Percentiles rank a stretch among this genome's conserved stretches.
These are phyloP conservation scores for Phocoena sinus DNA, from an alignment of 2,113 vertebrate species.

Conservation along the genomic window DNA sequence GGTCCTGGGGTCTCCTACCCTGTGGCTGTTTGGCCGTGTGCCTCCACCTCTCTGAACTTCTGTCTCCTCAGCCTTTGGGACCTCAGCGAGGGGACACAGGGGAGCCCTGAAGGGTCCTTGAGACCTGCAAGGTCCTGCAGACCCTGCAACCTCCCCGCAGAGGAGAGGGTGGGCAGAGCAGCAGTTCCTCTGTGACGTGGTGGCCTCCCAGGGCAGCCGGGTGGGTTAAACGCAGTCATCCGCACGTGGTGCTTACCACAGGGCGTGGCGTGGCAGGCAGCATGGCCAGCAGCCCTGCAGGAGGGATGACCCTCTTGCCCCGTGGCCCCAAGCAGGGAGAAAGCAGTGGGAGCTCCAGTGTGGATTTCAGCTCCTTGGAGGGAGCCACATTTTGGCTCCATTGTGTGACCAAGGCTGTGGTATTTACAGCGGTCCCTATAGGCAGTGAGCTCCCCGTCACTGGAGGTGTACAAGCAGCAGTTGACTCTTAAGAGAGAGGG, in stretches of 20 bases:
- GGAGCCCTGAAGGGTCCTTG: neutral
- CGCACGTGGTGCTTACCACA: accelerated
- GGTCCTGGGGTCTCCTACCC: neutral
- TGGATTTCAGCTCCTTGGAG: neutral
- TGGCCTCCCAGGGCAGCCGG: neutral
- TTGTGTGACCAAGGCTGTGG: neutral
- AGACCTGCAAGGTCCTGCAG: neutral
- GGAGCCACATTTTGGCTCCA: neutral
- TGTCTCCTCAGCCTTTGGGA: neutral
- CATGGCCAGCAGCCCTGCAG: neutral
- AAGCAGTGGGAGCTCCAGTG: neutral
- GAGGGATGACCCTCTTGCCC: neutral
- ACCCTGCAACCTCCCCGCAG: neutral
- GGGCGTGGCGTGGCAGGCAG: accelerated
- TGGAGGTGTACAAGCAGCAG: neutral
- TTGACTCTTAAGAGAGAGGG: neutral
- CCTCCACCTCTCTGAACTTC: neutral
- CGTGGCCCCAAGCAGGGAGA: neutral
- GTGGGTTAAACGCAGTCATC: accelerated
- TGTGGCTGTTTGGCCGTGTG: accelerated
- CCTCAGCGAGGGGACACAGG: too few species aligned
- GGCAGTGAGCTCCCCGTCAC: neutral
- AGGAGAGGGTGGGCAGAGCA: neutral
- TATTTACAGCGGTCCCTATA: neutral
- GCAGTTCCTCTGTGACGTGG: neutral